Evolutionary conservation across 2,113 vertebrate genomes (phyloP).

Genomic region (Tragelaphus scriptus): DNA sequence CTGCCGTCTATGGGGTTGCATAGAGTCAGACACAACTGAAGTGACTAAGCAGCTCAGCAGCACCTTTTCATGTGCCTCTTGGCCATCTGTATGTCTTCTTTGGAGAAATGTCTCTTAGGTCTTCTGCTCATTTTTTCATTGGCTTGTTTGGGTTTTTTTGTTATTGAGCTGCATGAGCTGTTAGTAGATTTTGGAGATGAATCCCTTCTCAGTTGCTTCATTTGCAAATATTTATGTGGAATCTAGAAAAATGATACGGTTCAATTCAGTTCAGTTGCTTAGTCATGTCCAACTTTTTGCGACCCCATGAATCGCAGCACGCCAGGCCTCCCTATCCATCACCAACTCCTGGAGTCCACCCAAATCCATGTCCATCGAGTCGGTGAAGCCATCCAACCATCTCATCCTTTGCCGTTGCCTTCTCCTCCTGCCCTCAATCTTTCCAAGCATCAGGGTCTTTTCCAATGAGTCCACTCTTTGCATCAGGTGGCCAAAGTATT

Average conservation of each 20-base stretch:
- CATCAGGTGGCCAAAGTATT: not conserved
- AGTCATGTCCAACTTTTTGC: not conserved
- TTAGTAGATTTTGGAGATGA: not conserved
- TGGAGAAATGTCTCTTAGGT: not conserved
- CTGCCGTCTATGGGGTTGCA: no score
- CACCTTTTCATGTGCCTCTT: not conserved
- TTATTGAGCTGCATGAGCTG: not conserved
- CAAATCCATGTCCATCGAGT: not conserved
- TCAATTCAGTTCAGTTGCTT: not conserved
- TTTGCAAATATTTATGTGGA: not conserved
- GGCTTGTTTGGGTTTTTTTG: not conserved
- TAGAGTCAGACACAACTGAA: no score
- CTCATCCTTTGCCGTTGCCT: not conserved
- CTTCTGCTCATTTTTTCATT: not conserved
- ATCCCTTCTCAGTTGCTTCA: not conserved
- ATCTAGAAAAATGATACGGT: not conserved
- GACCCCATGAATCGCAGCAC: not conserved
- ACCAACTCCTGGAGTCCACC: not conserved
- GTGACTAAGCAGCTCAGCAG: no score
- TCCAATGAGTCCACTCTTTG: not conserved
- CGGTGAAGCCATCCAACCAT: not conserved
- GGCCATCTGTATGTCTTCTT: not conserved
- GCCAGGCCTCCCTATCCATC: not conserved
- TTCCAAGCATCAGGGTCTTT: not conserved
- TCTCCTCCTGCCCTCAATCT: not conserved